Evolutionary conservation across 2,113 vertebrate species (phyloP).

Genomic region (Tursiops truncatus): DNA sequence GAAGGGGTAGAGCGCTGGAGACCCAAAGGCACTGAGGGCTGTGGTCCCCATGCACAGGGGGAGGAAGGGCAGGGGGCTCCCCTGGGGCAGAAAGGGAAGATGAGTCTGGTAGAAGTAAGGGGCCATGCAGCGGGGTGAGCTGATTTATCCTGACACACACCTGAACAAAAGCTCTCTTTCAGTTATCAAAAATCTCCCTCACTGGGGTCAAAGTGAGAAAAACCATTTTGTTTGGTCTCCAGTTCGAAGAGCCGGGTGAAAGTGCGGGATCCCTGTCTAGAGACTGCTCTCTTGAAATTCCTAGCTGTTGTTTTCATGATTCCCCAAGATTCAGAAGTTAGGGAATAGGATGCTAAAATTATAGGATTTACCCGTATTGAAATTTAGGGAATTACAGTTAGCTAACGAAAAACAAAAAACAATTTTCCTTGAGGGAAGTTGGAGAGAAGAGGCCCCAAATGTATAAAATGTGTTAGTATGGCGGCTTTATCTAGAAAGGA

Average conservation of each 20-base stretch:
- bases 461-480: not conserved
- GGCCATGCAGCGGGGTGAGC: not conserved
- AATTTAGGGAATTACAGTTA: not conserved
- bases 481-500: constrained; percentile 9
- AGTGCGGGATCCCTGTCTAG: not conserved
- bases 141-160: constrained; percentile 42
- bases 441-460: not conserved
- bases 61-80: constrained; percentile 7
- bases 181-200: constrained; percentile 64
- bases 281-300: constrained; percentile 61
- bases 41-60: not conserved
- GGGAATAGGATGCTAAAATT: not conserved
- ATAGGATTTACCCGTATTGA: constrained; percentile 9
- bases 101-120: constrained; percentile 52
- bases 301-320: constrained; percentile 39
- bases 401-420: not conserved
- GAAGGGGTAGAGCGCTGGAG: not conserved
- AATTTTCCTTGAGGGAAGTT: not conserved
- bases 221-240: constrained; percentile 27
- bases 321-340: constrained; percentile 47
- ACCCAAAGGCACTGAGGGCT: not conserved
- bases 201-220: constrained; percentile 61
- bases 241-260: constrained; percentile 30
- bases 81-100: constrained; percentile 50
- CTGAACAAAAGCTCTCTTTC: constrained; percentile 73